Conservation (phyloP, 64 coral and sea anemone species). For the Pachyseris speciosa region DNA sequence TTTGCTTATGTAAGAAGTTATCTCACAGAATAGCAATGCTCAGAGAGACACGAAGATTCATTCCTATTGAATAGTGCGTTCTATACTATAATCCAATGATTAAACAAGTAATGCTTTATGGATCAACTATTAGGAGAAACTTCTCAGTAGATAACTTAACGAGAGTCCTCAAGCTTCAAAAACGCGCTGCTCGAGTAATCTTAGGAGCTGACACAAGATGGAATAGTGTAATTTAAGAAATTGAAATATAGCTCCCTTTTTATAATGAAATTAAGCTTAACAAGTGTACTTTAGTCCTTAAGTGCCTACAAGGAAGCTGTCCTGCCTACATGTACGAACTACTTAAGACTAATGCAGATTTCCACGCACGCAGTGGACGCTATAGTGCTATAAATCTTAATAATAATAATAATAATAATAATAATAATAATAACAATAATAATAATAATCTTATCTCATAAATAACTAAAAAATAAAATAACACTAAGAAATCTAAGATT, state of each 20-base stretch:
- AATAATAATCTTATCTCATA: no score
- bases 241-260: slow-evolving; percentile 22
- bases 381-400: not conserved
- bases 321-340: slow-evolving; percentile 1
- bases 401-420: no score
- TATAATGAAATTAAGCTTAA: slow-evolving; percentile 17
- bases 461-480: no score
- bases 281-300: slow-evolving; percentile 36
- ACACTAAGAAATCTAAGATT: no score
- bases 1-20: no score
- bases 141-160: not conserved
- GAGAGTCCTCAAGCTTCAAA: slow-evolving; percentile 16
- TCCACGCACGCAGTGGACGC: not conserved
- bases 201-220: slow-evolving; percentile 18
- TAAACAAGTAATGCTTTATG: not conserved
- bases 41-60: no score
- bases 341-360: slow-evolving; percentile 4
- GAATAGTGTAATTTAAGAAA: slow-evolving; percentile 19
- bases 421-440: no score
- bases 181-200: slow-evolving; percentile 14
- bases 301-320: slow-evolving; percentile 19
- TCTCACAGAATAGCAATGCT: no score
- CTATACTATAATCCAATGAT: no score
- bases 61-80: no score
- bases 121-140: not conserved